phyloP scores from a whole-genome alignment of 2,113 vertebrate species.

The Laticauda colubrina region DNA sequence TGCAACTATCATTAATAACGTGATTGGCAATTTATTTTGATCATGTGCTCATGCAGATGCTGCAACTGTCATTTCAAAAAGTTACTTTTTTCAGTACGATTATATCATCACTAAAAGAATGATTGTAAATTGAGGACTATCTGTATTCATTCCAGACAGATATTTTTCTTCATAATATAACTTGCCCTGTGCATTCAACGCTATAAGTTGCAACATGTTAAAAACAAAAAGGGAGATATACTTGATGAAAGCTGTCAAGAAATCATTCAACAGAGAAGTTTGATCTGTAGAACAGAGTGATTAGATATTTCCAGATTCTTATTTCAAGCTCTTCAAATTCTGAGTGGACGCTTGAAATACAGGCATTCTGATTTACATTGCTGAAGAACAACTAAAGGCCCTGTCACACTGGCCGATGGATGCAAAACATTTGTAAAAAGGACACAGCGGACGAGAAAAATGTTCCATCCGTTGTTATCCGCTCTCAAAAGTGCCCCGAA shows the following conservation, averaged over 20 bases:
- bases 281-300: background rate
- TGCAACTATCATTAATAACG: background rate
- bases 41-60: background rate
- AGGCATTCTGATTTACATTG: background rate
- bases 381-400: background rate
- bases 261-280: background rate
- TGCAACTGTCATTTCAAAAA: background rate
- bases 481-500: too few species aligned
- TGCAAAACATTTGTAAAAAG: too few species aligned
- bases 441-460: too few species aligned
- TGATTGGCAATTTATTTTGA: background rate
- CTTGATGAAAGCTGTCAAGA: background rate
- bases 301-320: background rate
- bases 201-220: background rate
- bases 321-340: background rate
- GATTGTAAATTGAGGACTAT: background rate
- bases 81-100: background rate
- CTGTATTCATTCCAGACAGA: background rate
- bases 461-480: too few species aligned
- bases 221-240: background rate
- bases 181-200: background rate
- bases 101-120: background rate
- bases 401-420: too few species aligned
- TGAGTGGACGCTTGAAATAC: background rate
- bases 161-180: background rate